Percentiles rank a stretch among this genome's conserved stretches.
Conservation (phyloP, 1,140 invertebrate species). For the Helicorthomorpha holstii region DNA sequence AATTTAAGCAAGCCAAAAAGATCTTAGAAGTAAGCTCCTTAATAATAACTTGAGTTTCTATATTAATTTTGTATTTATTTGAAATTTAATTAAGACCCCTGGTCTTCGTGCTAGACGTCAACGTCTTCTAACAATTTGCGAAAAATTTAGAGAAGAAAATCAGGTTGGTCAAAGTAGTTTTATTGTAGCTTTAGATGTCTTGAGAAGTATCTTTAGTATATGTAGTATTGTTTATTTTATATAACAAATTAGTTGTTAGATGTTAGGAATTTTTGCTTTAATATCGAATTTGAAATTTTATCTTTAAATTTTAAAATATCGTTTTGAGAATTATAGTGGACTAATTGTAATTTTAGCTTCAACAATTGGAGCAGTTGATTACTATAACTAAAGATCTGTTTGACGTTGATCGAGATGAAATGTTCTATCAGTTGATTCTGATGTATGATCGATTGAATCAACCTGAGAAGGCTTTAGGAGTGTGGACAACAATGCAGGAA, state of each 20-base stretch:
- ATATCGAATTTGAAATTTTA: too few relatives aligned
- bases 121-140: slow-evolving; percentile 35
- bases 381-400: slow-evolving; percentile 53
- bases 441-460: slow-evolving; percentile 45
- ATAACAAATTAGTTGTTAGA: too few relatives aligned
- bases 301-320: too few relatives aligned
- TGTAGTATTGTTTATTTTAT: too few relatives aligned
- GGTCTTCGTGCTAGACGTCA: slow-evolving; percentile 41
- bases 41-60: background rate
- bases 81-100: slow-evolving; percentile 37
- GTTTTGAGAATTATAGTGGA: too few relatives aligned
- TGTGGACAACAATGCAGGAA: slow-evolving; percentile 67
- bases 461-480: slow-evolving; percentile 46
- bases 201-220: too few relatives aligned
- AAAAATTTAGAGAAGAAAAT: slow-evolving; percentile 38
- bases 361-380: slow-evolving; percentile 49
- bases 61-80: slow-evolving; percentile 3
- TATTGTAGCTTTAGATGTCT: too few relatives aligned
- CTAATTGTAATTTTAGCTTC: too few relatives aligned
- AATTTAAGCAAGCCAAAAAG: slow-evolving; percentile 54
- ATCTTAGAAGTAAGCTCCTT: slow-evolving; percentile 40
- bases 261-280: too few relatives aligned
- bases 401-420: slow-evolving; percentile 50
- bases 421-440: slow-evolving; percentile 50
- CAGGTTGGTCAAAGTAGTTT: too few relatives aligned